Evolutionary conservation across 2,113 vertebrate genomes (phyloP), one percentile per base, ranked within the genome.

Genomic region (Thymallus thymallus): DNA sequence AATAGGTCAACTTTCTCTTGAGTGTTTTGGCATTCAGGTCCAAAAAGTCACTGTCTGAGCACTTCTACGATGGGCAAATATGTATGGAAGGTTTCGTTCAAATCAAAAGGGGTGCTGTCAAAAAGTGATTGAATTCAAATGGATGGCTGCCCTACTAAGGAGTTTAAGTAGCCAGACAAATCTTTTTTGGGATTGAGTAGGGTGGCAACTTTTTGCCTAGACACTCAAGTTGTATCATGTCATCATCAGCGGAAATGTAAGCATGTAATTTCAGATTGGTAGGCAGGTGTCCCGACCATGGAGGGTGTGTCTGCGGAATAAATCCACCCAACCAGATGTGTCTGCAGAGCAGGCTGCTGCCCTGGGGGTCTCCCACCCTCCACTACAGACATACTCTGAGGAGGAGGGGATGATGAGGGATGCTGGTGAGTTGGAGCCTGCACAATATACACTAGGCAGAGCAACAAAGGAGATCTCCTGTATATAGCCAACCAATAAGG

Each of bases 391-490:
- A 5, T 66, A 35, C 18, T 35, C 64, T 35, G 64, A 66, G 18
- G 64, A 66, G 30, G 64, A 66, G 20, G 64, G 64, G 5, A 66
- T 66, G 64, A 66, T 66, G 64, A 66, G 30, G 64, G 64, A 66
- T 66, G 64, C 64, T 20, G 64, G 64, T 66, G 18, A 35, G 30
- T 41, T 7, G 23, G 20, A 1, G 12, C 6, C 1, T 3, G 2
- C 58, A 41, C 10, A 55, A 55, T 18, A 55, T 14, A 9, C 9
- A 14, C 48, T 9, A 55, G 3, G 16, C 48, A 55, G 13, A 9
- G 5, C 3, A 18, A 55, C 9, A 55, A 5, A 55, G 5, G 3
- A n/a, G n/a, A n/a, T n/a, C n/a, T n/a, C n/a, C n/a, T n/a, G n/a
- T n/a, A 55, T 14, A 55, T 7, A 55, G 3, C 9, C 3, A 12